Conservation (phyloP, 2,888 invertebrate species). For the Parascotia fuliginaria region DNA sequence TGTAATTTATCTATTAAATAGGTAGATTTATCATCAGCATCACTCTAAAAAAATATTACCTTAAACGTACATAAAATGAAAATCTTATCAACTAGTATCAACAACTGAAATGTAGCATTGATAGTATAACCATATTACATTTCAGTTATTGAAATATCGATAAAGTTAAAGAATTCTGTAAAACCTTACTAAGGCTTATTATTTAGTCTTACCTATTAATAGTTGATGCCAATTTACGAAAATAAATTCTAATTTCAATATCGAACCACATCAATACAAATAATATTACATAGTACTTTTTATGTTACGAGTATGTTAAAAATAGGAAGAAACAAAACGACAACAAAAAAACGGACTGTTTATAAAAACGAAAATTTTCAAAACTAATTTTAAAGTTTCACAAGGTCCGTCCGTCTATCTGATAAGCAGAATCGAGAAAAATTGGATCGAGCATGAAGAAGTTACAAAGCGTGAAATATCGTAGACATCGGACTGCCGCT, state of each 20-base stretch:
- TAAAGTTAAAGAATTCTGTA: no score
- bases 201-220: no score
- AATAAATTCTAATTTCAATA: no score
- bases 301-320: no score
- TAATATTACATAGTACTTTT: no score
- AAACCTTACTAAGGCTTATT: no score
- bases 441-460: conserved; percentile 71
- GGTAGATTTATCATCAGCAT: background rate
- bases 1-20: background rate
- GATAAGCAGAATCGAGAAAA: conserved; percentile 67
- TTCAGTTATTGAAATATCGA: no score
- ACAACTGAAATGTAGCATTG: background rate
- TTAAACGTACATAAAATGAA: conserved; percentile 3
- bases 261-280: no score
- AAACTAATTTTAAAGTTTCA: conserved; percentile 77
- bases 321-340: no score
- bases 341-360: conserved; percentile 54
- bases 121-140: no score
- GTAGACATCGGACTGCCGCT: conserved; percentile 61
- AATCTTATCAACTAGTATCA: conserved; percentile 23
- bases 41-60: background rate
- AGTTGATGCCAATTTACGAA: no score
- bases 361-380: conserved; percentile 56
- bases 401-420: conserved; percentile 70
- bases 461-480: conserved; percentile 70